Percentiles rank a stretch among this genome's conserved stretches.
Evolutionary conservation across 2,113 vertebrate species (phyloP).

Genomic region (Beaufortia kweichowensis): DNA sequence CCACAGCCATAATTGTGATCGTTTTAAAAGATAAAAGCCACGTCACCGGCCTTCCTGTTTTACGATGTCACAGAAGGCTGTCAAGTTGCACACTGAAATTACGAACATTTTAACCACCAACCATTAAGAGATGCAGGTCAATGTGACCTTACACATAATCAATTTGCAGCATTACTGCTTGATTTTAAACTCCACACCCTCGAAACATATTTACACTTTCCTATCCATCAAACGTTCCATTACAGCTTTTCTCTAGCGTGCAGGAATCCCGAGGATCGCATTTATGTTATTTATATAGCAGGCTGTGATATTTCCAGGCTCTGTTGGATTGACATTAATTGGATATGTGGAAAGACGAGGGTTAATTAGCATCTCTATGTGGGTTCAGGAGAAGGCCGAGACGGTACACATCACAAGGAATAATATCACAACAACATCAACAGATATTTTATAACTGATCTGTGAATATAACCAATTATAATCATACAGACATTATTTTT

Average conservation of each 20-base stretch:
- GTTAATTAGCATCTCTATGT: slow-evolving; percentile 3
- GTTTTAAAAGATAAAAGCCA: slow-evolving; percentile 27
- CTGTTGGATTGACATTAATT: not conserved
- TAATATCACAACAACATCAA: not conserved
- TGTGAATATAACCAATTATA: no score
- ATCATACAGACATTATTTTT: no score
- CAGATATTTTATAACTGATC: not conserved
- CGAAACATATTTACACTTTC: not conserved
- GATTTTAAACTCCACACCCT: not conserved
- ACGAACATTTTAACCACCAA: no score
- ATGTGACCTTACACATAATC: not conserved
- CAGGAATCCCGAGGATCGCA: not conserved
- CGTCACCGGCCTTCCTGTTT: not conserved
- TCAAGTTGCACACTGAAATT: no score
- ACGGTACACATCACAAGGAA: not conserved
- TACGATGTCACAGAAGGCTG: not conserved
- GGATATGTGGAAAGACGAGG: not conserved
- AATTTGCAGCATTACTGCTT: not conserved
- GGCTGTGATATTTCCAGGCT: not conserved
- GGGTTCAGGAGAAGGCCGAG: slow-evolving; percentile 12
- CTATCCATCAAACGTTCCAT: not conserved
- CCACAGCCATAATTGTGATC: slow-evolving; percentile 11
- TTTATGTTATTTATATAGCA: not conserved
- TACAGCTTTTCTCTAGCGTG: not conserved
- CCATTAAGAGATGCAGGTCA: no score